These are phyloP conservation scores for Anniella stebbinsi DNA, from an alignment of 2,797 vertebrate genomes.

Conservation along the genomic window DNA sequence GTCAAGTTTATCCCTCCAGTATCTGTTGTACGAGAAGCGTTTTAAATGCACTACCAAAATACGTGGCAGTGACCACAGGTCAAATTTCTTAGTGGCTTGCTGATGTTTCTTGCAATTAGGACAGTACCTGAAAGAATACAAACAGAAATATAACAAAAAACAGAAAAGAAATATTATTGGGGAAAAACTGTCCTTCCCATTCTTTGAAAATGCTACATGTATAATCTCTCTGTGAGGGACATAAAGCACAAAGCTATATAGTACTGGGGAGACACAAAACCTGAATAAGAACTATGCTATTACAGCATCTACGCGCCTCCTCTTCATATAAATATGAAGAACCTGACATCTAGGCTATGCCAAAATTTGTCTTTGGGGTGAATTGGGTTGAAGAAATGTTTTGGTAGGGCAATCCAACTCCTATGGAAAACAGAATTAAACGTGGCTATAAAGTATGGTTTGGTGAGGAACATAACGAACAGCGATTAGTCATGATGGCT, in stretches of 20 bases:
- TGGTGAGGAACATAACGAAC: too few species aligned
- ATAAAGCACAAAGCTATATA: not conserved
- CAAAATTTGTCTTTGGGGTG: too few species aligned
- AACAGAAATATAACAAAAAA: not conserved
- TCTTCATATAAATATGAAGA: too few species aligned
- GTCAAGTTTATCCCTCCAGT: constrained; percentile 98
- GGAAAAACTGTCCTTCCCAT: not conserved
- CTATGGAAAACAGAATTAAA: too few species aligned
- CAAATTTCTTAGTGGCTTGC: constrained; percentile 98
- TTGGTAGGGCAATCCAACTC: too few species aligned
- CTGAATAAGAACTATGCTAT: not conserved
- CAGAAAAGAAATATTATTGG: not conserved
- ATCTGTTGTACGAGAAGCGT: constrained; percentile 97
- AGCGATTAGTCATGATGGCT: too few species aligned
- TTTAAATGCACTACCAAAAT: constrained; percentile 98
- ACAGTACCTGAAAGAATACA: constrained; percentile 89
- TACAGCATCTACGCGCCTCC: too few species aligned
- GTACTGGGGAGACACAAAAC: not conserved
- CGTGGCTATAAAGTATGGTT: too few species aligned
- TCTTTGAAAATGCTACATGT: not conserved
- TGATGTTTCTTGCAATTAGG: constrained; percentile 99
- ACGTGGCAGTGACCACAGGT: constrained; percentile 95
- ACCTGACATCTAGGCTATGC: too few species aligned
- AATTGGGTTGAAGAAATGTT: too few species aligned
- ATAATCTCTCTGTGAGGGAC: not conserved